Conservation (phyloP, 92 coral and sea anemone genomes). For the Porites cylindrica region DNA sequence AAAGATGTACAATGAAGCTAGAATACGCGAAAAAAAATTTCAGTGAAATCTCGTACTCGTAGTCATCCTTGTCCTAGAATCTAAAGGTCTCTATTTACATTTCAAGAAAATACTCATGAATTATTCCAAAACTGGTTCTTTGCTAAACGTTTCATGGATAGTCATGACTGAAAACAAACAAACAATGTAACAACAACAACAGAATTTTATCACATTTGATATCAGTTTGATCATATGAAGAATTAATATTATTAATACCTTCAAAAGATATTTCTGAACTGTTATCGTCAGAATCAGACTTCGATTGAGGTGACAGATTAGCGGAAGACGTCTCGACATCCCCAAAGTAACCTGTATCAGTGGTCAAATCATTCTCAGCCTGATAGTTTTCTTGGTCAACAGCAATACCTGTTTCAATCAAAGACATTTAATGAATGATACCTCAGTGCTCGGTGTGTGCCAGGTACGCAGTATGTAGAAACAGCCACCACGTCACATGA, state of each 20-base stretch:
- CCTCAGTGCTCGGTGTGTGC: neutral
- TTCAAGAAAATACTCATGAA: too few relatives aligned
- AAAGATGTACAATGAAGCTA: too few relatives aligned
- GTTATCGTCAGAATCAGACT: slow-evolving; percentile 3
- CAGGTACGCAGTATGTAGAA: neutral
- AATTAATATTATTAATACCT: neutral
- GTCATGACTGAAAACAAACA: too few relatives aligned
- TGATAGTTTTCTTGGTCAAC: neutral
- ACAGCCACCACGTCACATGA: neutral
- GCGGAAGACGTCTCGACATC: neutral
- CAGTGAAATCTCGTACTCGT: too few relatives aligned
- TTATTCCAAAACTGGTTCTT: too few relatives aligned
- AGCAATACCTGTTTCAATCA: neutral
- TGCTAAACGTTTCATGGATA: too few relatives aligned
- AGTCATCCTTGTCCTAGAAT: too few relatives aligned
- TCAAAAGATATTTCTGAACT: neutral
- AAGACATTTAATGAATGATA: neutral
- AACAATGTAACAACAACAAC: too few relatives aligned
- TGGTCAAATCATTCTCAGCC: neutral
- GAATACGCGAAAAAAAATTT: too few relatives aligned
- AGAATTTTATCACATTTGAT: too few relatives aligned
- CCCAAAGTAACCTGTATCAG: neutral
- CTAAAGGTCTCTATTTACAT: too few relatives aligned
- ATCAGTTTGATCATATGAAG: too few relatives aligned
- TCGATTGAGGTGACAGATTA: neutral